Evolutionary conservation across 1,140 invertebrate genomes (phyloP).

Genomic region (Chrysopa pallens): DNA sequence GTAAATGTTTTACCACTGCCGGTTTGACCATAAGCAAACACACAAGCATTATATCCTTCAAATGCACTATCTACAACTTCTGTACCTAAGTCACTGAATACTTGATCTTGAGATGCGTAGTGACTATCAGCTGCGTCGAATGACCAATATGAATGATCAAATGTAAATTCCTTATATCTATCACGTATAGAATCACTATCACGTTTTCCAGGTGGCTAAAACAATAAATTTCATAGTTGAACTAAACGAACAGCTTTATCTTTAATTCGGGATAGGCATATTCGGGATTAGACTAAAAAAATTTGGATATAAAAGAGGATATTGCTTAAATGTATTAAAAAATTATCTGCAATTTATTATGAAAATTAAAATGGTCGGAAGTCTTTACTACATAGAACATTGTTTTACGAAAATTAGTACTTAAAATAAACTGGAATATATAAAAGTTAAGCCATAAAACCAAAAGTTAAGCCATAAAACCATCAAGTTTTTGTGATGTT

Average conservation of each 20-base stretch:
- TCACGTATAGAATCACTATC: slow-evolving; percentile 33
- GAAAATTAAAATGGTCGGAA: too few relatives aligned
- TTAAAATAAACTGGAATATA: too few relatives aligned
- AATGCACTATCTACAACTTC: slow-evolving; percentile 89
- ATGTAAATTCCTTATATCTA: slow-evolving; percentile 76
- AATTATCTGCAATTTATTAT: too few relatives aligned
- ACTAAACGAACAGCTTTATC: not conserved
- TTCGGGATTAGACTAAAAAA: too few relatives aligned
- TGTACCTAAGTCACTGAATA: slow-evolving; percentile 71
- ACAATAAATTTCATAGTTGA: slow-evolving; percentile 3
- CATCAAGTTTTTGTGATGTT: too few relatives aligned
- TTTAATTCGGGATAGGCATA: not conserved
- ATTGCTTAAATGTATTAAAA: too few relatives aligned
- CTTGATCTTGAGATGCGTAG: slow-evolving; percentile 69
- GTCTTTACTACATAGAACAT: too few relatives aligned
- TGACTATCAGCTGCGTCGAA: slow-evolving; percentile 46
- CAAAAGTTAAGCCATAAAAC: too few relatives aligned
- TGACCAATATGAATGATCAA: slow-evolving; percentile 88
- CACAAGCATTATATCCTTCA: slow-evolving; percentile 93
- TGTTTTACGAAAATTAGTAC: too few relatives aligned
- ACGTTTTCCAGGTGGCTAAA: slow-evolving; percentile 22
- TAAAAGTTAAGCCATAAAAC: too few relatives aligned
- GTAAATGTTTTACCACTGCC: slow-evolving; percentile 95
- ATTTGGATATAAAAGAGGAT: too few relatives aligned
- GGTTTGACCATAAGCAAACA: slow-evolving; percentile 88